Percentiles rank a stretch among this genome's conserved stretches.
These are phyloP conservation scores for Anguilla rostrata DNA, from an alignment of 2,113 vertebrate species.

Conservation along the genomic window DNA sequence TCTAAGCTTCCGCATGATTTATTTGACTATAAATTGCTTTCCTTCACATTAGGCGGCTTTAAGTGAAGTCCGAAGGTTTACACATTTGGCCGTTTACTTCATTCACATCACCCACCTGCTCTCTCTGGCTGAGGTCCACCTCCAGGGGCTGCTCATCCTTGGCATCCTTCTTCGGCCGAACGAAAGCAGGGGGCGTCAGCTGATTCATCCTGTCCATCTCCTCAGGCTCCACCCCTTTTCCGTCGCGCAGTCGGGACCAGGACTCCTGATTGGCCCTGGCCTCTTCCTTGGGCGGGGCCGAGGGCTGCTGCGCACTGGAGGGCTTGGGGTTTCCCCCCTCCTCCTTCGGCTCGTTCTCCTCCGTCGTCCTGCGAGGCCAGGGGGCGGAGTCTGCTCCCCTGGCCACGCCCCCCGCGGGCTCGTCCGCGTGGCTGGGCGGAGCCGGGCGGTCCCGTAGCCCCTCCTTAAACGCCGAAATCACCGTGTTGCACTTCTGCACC, in stretches of 20 bases:
- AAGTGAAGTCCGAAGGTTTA: too few species aligned
- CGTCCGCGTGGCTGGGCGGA: slow-evolving; percentile 50
- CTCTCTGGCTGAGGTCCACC: slow-evolving; percentile 79
- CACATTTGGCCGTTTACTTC: background rate
- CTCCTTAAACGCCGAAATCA: slow-evolving; percentile 89
- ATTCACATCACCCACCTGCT: slow-evolving; percentile 66
- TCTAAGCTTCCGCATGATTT: too few species aligned
- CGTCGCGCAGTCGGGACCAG: slow-evolving; percentile 89
- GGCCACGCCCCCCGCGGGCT: slow-evolving; percentile 60
- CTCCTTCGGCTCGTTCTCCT: slow-evolving; percentile 56
- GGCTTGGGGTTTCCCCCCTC: slow-evolving; percentile 48
- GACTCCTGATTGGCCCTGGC: slow-evolving; percentile 75
- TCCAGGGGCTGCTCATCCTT: slow-evolving; percentile 80
- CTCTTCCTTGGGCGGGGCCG: slow-evolving; percentile 60
- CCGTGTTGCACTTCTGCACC: slow-evolving; percentile 90
- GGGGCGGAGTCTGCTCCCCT: slow-evolving; percentile 58
- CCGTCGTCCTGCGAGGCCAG: slow-evolving; percentile 54
- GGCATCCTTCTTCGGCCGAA: slow-evolving; percentile 82
- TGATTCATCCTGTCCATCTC: slow-evolving; percentile 82
- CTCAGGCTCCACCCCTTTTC: slow-evolving; percentile 89
- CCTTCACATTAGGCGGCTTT: too few species aligned
- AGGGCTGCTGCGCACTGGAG: slow-evolving; percentile 51
- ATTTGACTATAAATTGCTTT: too few species aligned
- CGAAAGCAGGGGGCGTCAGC: slow-evolving; percentile 82
- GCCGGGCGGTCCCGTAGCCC: slow-evolving; percentile 78